phyloP scores from a whole-genome alignment of 1,140 invertebrate genomes.

The Ceratosolen solmsi region DNA sequence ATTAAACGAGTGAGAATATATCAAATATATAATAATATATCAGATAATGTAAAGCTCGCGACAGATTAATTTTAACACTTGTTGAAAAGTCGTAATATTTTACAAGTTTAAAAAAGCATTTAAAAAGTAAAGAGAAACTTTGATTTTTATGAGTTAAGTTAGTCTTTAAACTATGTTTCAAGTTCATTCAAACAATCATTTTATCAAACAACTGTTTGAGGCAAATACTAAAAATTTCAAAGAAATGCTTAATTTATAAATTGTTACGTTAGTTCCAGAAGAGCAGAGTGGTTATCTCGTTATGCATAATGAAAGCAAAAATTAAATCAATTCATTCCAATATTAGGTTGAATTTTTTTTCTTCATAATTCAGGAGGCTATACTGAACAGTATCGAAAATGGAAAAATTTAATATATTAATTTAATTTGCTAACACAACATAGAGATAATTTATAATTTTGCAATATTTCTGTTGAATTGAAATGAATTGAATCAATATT shows the following conservation, averaged over 20 bases:
- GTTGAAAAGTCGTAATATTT: conserved; percentile 7
- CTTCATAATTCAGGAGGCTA: no score
- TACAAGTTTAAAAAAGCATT: not conserved
- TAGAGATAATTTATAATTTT: no score
- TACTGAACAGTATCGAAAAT: no score
- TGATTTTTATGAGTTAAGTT: conserved; percentile 12
- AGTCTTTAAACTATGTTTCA: not conserved
- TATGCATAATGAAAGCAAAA: not conserved
- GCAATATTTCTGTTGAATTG: no score
- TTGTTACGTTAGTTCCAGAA: not conserved
- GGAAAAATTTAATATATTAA: no score
- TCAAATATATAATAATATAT: not conserved
- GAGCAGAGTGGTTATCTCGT: not conserved
- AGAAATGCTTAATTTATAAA: conserved; percentile 7
- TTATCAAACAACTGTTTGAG: not conserved
- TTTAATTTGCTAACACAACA: no score
- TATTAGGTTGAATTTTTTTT: no score
- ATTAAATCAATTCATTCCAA: no score
- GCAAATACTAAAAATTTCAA: not conserved
- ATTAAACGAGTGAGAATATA: not conserved
- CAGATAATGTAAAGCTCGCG: not conserved
- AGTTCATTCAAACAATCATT: conserved; percentile 25
- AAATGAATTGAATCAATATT: no score
- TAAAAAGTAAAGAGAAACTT: not conserved
- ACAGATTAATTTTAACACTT: not conserved